Evolutionary conservation across 1,140 invertebrate genomes (phyloP).

Genomic region (Lordiphosa clarofinis): DNA sequence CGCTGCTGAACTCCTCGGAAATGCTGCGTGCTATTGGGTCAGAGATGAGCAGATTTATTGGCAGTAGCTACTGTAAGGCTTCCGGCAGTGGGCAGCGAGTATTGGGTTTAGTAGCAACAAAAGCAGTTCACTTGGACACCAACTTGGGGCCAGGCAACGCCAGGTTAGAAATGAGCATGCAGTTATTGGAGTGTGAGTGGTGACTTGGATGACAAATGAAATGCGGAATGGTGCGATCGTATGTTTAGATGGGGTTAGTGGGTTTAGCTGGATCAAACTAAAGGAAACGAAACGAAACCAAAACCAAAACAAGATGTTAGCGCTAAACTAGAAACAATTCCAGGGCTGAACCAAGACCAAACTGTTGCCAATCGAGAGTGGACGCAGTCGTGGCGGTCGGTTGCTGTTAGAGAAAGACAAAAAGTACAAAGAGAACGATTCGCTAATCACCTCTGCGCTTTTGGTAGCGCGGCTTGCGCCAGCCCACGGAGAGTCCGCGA

Average conservation of each 20-base stretch:
- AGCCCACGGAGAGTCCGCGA: conserved; percentile 68
- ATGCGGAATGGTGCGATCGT: conserved; percentile 62
- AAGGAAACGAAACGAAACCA: conserved; percentile 31
- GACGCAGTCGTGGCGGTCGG: conserved; percentile 31
- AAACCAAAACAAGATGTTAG: conserved; percentile 22
- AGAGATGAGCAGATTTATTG: conserved; percentile 34
- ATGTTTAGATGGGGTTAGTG: conserved; percentile 57
- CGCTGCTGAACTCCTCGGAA: conserved; percentile 92
- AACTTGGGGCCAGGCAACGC: not conserved
- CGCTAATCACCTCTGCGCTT: conserved; percentile 77
- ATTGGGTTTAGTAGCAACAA: conserved; percentile 30
- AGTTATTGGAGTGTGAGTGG: conserved; percentile 26
- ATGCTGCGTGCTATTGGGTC: conserved; percentile 86
- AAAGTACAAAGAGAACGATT: conserved; percentile 39
- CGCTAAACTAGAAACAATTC: conserved; percentile 21
- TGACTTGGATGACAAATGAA: conserved; percentile 31
- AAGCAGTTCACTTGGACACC: conserved; percentile 18
- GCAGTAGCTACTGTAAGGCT: conserved; percentile 2
- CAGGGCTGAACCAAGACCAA: conserved; percentile 34
- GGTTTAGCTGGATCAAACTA: conserved; percentile 28
- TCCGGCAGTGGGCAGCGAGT: not conserved
- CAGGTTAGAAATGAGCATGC: conserved; percentile 48
- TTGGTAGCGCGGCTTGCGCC: conserved; percentile 76
- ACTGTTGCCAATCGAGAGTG: conserved; percentile 35
- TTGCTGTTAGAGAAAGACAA: conserved; percentile 54